Evolutionary conservation across 2,113 vertebrate genomes (phyloP).

Genomic region (Sakesphorus luctuosus): DNA sequence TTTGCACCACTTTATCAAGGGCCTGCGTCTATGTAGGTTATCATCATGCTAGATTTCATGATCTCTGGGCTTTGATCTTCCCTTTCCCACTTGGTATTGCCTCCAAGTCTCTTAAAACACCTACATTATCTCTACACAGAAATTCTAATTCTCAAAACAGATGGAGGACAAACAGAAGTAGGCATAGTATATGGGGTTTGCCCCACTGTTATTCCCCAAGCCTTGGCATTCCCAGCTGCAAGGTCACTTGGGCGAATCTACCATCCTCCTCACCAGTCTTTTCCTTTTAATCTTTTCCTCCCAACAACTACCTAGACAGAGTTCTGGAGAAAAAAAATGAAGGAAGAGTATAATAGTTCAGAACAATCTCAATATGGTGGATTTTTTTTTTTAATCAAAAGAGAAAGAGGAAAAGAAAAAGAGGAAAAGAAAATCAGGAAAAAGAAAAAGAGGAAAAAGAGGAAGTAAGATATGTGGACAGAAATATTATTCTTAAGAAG

Average conservation of each 20-base stretch:
- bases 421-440: too few relatives aligned
- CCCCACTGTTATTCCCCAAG: neutral
- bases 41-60: neutral
- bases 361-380: neutral
- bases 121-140: neutral
- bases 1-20: neutral
- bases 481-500: neutral
- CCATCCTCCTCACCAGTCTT: neutral
- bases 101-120: neutral
- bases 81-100: neutral
- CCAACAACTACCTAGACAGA: neutral
- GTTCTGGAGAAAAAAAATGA: neutral
- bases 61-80: neutral
- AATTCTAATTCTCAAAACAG: neutral
- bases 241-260: too few relatives aligned
- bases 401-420: too few relatives aligned
- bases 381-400: neutral
- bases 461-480: neutral
- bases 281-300: neutral
- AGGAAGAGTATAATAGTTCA: neutral
- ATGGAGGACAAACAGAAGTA: neutral
- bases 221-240: neutral
- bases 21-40: too few relatives aligned
- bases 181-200: neutral
- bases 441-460: fast-evolving